Conservation (phyloP, 2,888 invertebrate species). For the Nomada ruficornis region DNA sequence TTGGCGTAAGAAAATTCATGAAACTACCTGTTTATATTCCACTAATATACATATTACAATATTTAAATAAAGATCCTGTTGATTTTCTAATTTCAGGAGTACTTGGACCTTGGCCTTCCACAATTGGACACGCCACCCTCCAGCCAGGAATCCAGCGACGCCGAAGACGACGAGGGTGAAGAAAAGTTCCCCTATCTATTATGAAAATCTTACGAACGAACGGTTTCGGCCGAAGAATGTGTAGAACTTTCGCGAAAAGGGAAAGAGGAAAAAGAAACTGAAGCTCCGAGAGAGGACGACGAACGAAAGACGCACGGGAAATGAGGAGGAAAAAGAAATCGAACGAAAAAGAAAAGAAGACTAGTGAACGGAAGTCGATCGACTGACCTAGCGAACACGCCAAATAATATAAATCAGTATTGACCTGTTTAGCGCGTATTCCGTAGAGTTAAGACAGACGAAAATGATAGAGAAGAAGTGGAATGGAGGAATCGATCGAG, state of each 20-base stretch:
- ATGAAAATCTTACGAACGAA: conserved; percentile 62
- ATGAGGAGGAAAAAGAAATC: neutral
- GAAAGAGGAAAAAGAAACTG: neutral
- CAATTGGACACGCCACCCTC: conserved; percentile 95
- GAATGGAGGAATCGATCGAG: conserved; percentile 26
- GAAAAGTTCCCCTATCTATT: conserved; percentile 83
- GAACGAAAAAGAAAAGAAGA: conserved; percentile 5
- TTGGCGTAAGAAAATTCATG: too few species aligned
- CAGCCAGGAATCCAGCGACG: conserved; percentile 91
- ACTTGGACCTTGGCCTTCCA: conserved; percentile 94
- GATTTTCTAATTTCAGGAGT: conserved; percentile 86
- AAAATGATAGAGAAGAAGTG: neutral
- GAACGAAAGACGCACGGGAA: conserved; percentile 7
- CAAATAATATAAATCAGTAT: conserved; percentile 81
- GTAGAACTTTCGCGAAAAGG: neutral
- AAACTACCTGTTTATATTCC: neutral
- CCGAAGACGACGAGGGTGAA: conserved; percentile 80
- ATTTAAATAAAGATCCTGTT: too few species aligned
- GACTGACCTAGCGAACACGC: conserved; percentile 76
- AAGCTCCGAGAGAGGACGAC: conserved; percentile 3
- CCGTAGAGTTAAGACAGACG: conserved; percentile 64
- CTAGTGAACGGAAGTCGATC: conserved; percentile 34
- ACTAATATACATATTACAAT: too few species aligned
- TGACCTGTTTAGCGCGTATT: conserved; percentile 72
- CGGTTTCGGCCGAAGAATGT: conserved; percentile 8